Evolutionary conservation across 2,888 invertebrate genomes (phyloP).

Genomic region (Electrophaes corylata): DNA sequence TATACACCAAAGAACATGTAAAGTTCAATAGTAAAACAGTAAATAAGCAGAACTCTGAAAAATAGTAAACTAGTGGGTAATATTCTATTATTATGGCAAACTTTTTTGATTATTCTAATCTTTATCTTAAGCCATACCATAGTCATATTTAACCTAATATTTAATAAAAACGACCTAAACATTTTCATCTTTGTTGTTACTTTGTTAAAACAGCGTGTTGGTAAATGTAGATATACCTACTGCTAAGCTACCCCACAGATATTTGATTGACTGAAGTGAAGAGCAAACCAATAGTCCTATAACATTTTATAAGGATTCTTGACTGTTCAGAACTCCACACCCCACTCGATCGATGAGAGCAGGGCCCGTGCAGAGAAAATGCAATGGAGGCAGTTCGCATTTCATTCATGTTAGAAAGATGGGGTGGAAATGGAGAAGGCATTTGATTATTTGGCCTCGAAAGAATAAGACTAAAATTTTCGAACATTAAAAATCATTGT

Average conservation of each 20-base stretch:
- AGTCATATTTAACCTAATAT: no score
- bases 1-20: no score
- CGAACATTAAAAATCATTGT: not conserved
- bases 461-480: not conserved
- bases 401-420: not conserved
- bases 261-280: constrained; percentile 7
- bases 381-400: constrained; percentile 15
- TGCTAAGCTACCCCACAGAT: not conserved
- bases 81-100: no score
- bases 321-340: constrained; percentile 4
- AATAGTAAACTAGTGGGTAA: no score
- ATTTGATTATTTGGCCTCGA: not conserved
- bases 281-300: constrained; percentile 15
- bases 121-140: no score
- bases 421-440: constrained; percentile 9
- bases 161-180: no score
- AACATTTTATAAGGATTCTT: constrained; percentile 5
- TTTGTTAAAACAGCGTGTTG: no score
- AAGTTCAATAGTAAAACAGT: no score
- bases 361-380: constrained; percentile 13
- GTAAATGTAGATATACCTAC: no score
- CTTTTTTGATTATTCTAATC: no score
- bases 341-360: constrained; percentile 18
- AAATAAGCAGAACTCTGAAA: no score
- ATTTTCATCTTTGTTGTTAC: no score